These are phyloP conservation scores for Rousettus madagascariensis DNA, from an alignment of 2,797 vertebrate genomes.

Conservation along the genomic window DNA sequence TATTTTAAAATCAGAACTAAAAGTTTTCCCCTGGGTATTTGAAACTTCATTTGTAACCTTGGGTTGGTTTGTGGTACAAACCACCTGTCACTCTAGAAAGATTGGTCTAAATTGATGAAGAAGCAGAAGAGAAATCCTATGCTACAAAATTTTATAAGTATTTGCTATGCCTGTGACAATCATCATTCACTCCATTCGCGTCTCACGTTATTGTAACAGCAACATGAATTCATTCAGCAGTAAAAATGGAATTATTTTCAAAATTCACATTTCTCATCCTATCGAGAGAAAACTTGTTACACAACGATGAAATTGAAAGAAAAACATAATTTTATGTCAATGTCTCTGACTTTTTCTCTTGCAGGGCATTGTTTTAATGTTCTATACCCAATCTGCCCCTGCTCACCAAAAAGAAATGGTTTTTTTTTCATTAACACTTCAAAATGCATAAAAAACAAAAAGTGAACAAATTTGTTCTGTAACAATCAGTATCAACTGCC, in stretches of 20 bases:
- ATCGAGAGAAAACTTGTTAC: slow-evolving; percentile 27
- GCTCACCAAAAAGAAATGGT: neutral
- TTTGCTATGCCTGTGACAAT: neutral
- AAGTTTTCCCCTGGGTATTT: neutral
- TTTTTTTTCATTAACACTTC: neutral
- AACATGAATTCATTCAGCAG: neutral
- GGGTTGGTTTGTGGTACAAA: neutral
- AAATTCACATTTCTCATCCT: neutral
- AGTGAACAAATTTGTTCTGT: neutral
- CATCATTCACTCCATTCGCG: neutral
- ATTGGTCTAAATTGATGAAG: neutral
- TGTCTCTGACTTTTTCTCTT: neutral
- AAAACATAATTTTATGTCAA: neutral
- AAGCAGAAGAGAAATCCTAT: neutral
- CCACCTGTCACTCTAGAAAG: neutral
- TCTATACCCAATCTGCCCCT: neutral
- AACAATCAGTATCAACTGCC: neutral
- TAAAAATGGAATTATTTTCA: neutral
- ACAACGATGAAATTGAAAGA: neutral
- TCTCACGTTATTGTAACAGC: neutral
- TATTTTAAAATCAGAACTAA: slow-evolving; percentile 38
- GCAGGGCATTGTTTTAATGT: neutral
- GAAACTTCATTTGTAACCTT: neutral
- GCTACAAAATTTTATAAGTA: neutral
- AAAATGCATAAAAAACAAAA: neutral